phyloP scores from a whole-genome alignment of 2,888 invertebrate genomes.

The Agrilus cyanescens region DNA sequence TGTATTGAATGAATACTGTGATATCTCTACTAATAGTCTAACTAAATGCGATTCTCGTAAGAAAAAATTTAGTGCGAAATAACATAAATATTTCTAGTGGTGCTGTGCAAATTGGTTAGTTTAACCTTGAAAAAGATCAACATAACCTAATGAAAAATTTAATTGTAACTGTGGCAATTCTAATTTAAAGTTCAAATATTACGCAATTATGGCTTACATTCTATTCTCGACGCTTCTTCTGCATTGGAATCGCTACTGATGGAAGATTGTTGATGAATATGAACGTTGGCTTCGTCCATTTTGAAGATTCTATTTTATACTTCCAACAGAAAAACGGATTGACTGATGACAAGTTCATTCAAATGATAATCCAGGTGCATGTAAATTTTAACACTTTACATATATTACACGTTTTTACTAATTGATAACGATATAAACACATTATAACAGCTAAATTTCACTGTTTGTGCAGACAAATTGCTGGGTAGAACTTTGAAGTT shows the following conservation, averaged over 20 bases:
- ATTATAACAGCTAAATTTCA: constrained; percentile 26
- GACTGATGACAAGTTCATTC: constrained; percentile 6
- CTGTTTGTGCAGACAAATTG: constrained; percentile 30
- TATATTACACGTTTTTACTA: constrained; percentile 11
- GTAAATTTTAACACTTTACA: constrained; percentile 15
- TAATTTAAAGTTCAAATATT: no score
- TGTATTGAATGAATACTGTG: no score
- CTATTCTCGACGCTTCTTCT: constrained; percentile 28
- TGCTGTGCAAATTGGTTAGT: constrained; percentile 7
- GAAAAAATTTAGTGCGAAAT: background rate
- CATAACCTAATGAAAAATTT: constrained; percentile 15
- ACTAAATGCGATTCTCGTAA: background rate
- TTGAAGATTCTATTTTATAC: constrained; percentile 24
- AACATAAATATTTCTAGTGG: background rate
- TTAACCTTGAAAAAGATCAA: constrained; percentile 14
- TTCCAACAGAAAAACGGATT: constrained; percentile 18
- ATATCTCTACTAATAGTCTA: no score
- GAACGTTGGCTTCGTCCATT: constrained; percentile 36
- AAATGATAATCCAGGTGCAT: constrained; percentile 8
- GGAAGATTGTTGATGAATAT: constrained; percentile 32
- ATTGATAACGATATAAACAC: constrained; percentile 21
- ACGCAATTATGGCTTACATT: constrained; percentile 24
- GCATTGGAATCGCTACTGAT: constrained; percentile 34
- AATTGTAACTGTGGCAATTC: background rate
- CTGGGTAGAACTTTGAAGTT: constrained; percentile 32